Base-by-base conservation (phyloP, 2,888 invertebrate genomes). In the Athrips mouffetella region DNA sequence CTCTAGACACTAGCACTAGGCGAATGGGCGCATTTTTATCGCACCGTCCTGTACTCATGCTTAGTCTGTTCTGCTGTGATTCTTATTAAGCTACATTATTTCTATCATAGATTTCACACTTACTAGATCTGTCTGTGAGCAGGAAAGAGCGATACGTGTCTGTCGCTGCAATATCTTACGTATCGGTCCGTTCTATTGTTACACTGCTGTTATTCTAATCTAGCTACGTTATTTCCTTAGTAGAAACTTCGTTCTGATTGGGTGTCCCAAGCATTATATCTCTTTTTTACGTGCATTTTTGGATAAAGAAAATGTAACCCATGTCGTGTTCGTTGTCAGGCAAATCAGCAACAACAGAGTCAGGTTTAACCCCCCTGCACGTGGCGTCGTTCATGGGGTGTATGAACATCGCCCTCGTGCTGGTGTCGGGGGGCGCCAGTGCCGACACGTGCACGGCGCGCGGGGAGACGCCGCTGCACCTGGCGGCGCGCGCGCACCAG, bases 371-470 rank as follows among this genome's bases (percentile, higher is more conserved):
- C 2, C 98, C 98, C 0, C 91, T 99, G 20, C 99, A 99, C 87
- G 99, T 99, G 53, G 98, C 98, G 5, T 94, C 98, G 63, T 99
- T 99, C 90, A 99, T 99, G 98, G 99, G 99, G 51, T 98, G 98
- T 82, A 97, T 98, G 96, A 98, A 98, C 89, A 98, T 99, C 71
- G 98, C 98, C 56, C 94, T 99, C 68, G 98, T 96, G 60, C 62
- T 99, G 73, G 91, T 99, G 54, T 60, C 92, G 93, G 98, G 98
- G 66, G 97, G 97, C 55, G 98, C 98, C 15, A 94, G 94, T 70
- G 96, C 97, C 1, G 98, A 99, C 87, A 94, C 96, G 48, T 94
- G 96, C 52, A 99, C 99, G 0, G 96, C 99, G 16, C 90, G 99
- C 15, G 98, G 98, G 0, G 99, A 99, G 88, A 98, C 98, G 0